Conservation (phyloP, 1,140 invertebrate species). For the Drosophila nebulosa region DNA sequence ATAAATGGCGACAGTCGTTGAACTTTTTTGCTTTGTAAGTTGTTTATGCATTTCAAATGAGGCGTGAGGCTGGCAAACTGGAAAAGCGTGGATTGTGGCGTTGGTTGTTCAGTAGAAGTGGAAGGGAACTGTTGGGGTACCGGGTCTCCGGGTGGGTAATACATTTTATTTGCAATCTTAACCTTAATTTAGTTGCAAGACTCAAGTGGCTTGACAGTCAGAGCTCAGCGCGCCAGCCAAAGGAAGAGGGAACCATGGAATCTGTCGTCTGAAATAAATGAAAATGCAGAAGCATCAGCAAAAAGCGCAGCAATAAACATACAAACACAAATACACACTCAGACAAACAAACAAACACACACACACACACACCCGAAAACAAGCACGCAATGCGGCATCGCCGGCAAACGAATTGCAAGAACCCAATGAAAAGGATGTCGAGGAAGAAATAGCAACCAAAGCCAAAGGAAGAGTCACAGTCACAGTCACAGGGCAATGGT, state of each 20-base stretch:
- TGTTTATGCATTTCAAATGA: conserved; percentile 78
- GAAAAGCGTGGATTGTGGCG: not conserved
- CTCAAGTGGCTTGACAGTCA: conserved; percentile 52
- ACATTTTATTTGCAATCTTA: conserved; percentile 78
- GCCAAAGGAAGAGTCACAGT: conserved; percentile 7
- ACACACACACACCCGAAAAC: not conserved
- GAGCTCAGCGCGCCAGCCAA: conserved; percentile 12
- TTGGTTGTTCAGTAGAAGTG: not conserved
- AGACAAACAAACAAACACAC: conserved; percentile 15
- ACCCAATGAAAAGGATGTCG: not conserved
- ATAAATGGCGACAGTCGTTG: conserved; percentile 76
- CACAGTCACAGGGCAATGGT: conserved; percentile 1
- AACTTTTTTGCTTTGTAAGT: conserved; percentile 73
- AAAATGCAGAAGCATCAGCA: conserved; percentile 66
- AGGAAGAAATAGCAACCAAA: conserved; percentile 5
- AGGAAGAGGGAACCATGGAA: conserved; percentile 34
- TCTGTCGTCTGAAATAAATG: conserved; percentile 74
- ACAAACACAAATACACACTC: conserved; percentile 31
- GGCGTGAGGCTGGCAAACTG: conserved; percentile 20
- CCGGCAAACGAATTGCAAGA: conserved; percentile 49
- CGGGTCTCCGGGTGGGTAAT: conserved; percentile 40
- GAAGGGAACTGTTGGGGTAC: not conserved
- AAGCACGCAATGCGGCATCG: conserved; percentile 41
- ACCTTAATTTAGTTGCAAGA: conserved; percentile 75
- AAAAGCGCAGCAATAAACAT: conserved; percentile 73